Percentiles rank a stretch among this genome's conserved stretches.
These are phyloP conservation scores for Pangasius sanitwongsei DNA, from an alignment of 2,797 vertebrate genomes.

Conservation along the genomic window DNA sequence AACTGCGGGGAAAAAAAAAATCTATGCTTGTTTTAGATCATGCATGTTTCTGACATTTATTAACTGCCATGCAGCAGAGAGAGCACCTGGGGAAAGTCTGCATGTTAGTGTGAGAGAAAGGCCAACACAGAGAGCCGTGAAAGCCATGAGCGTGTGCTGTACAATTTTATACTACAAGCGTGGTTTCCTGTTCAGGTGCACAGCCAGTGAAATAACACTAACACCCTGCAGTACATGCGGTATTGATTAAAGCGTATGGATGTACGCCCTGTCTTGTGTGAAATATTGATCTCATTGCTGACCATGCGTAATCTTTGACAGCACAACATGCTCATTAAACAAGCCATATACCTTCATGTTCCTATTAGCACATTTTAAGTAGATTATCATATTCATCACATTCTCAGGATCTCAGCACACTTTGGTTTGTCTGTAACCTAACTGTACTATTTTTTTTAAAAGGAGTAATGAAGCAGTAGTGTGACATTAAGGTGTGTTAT, in stretches of 20 bases:
- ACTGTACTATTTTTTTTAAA: neutral
- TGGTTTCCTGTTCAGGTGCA: slow-evolving; percentile 42
- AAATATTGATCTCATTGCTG: slow-evolving; percentile 52
- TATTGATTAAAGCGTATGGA: slow-evolving; percentile 60
- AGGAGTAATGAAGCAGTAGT: neutral
- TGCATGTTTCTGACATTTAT: slow-evolving; percentile 56
- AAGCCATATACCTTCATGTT: neutral
- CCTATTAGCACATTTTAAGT: neutral
- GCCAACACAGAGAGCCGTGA: slow-evolving; percentile 19
- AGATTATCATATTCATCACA: neutral
- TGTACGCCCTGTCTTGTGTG: slow-evolving; percentile 48
- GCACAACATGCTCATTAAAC: slow-evolving; percentile 41
- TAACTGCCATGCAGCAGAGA: slow-evolving; percentile 34
- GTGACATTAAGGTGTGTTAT: slow-evolving; percentile 43
- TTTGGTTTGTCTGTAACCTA: neutral
- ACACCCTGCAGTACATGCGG: slow-evolving; percentile 34
- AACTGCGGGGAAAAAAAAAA: slow-evolving; percentile 29
- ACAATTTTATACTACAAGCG: slow-evolving; percentile 39
- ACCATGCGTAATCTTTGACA: slow-evolving; percentile 49
- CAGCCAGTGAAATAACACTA: slow-evolving; percentile 42
- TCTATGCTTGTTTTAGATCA: slow-evolving; percentile 47
- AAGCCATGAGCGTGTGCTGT: slow-evolving; percentile 16
- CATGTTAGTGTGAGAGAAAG: slow-evolving; percentile 50
- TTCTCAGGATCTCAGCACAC: neutral
- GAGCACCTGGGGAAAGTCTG: slow-evolving; percentile 49